Base-by-base conservation (phyloP, 2,888 invertebrate species). In the Homarus gammarus region DNA sequence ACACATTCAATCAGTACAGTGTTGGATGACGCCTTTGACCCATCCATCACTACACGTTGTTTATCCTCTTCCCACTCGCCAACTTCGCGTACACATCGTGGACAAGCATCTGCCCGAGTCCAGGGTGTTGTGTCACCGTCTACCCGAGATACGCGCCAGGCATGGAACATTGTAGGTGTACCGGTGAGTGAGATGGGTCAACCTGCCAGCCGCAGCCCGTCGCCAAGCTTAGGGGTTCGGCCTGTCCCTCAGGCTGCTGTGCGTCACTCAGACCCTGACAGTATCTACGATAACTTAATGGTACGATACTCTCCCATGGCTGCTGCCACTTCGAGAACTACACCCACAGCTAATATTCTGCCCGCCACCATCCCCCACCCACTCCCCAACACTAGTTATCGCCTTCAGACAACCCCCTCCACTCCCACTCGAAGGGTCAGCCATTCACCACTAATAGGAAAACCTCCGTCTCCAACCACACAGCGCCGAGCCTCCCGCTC, bases 81-180 rank as follows among this genome's bases (percentile, higher is more conserved):
- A 64, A 27, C 64, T 27, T 27, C 27, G 8, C 22, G 31, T 64
- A 64, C 27, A 64, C 64, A 64, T 8, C 44, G n/a, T 18, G 18
- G 18, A 18, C 56, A 0, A 56, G 64, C 27, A 64, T 64, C 64
- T 56, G 38, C 22, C 1, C 61, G 36, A 38, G 36, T n/a, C 36
- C 18, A 75, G 31, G 38, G 61, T 27, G 61, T 56, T 22, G 33
- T 82, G 15, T 82, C 87, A 12, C 84, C 88, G 33, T 78, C 84
- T n/a, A 89, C 78, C n/a, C 88, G 77, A 15, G 84, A 89, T 51
- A 44, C 78, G 84, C 78, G 78, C 8, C 83, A 72, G 22, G 88
- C 88, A 56, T 89, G 88, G 88, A 89, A 89, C 77, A 61, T 84
- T 31, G 40, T 84, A 27, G 88, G 88, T 8, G 88, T 89, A 12